Evolutionary conservation across 1,140 invertebrate genomes (phyloP).

Genomic region (Eufriesea mexicana): DNA sequence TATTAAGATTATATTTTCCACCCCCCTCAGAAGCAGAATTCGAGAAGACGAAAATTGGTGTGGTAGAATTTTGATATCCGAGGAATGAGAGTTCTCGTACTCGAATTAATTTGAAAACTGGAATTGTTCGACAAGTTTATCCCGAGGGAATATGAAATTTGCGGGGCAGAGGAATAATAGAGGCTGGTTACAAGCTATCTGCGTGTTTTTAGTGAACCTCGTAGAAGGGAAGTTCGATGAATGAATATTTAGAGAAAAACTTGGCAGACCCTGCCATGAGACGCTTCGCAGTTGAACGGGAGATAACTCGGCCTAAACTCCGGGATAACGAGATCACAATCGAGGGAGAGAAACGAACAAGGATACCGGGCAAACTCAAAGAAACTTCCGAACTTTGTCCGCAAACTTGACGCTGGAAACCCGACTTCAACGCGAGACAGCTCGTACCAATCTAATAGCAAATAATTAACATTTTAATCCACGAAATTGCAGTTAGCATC

Average conservation of each 20-base stretch:
- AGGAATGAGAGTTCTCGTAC: accelerated
- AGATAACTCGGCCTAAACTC: neutral
- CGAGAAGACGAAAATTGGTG: neutral
- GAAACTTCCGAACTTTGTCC: neutral
- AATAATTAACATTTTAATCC: neutral
- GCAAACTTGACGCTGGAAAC: neutral
- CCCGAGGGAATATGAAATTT: no score
- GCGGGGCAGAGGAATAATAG: no score
- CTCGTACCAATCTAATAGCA: neutral
- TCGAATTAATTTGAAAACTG: neutral
- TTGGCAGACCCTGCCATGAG: neutral
- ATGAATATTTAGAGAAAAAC: neutral
- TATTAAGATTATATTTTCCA: no score
- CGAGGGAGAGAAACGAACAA: neutral
- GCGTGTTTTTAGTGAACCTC: neutral
- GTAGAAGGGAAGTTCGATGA: neutral
- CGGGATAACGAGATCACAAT: neutral
- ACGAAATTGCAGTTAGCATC: neutral
- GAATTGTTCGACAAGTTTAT: neutral
- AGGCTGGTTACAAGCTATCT: neutral
- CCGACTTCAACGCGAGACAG: no score
- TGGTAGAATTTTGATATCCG: neutral
- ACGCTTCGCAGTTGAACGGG: neutral
- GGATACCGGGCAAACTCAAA: neutral
- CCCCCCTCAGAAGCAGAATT: neutral